phyloP scores from a whole-genome alignment of 2,797 vertebrate genomes.

The Phaenicophaeus curvirostris region DNA sequence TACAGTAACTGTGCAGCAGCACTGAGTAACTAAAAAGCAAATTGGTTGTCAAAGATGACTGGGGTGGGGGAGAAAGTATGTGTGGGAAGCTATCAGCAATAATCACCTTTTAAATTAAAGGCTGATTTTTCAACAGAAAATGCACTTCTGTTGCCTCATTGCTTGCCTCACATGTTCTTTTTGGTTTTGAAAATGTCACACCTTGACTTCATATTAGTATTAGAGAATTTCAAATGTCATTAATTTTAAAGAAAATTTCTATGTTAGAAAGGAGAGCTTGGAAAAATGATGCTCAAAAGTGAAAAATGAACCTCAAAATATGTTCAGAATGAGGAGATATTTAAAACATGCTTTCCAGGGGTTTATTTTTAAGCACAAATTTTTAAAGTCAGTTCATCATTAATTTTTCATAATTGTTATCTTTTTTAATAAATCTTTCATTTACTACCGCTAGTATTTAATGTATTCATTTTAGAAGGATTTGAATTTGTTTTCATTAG shows the following conservation, averaged over 20 bases:
- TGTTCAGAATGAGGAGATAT: background rate
- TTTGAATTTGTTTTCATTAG: background rate
- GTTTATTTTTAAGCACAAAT: background rate
- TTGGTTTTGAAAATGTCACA: background rate
- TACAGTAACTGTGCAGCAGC: background rate
- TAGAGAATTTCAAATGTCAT: background rate
- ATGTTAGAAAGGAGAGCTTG: background rate
- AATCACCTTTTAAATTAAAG: background rate
- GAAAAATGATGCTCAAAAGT: background rate
- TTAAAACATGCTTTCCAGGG: background rate
- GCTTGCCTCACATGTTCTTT: background rate
- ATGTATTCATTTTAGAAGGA: background rate
- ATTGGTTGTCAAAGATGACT: background rate
- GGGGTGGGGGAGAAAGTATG: background rate
- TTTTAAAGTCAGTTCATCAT: background rate
- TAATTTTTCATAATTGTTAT: background rate
- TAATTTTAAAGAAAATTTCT: background rate
- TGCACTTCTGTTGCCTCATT: background rate
- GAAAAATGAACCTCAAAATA: background rate
- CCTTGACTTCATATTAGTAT: background rate
- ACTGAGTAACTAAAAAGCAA: background rate
- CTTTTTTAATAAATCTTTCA: background rate
- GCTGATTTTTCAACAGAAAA: background rate
- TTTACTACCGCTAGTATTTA: background rate
- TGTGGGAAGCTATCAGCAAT: background rate